Evolutionary conservation across 2,888 invertebrate species (phyloP), one percentile per base, ranked within the genome.

Genomic region (Dromius quadrimaculatus): DNA sequence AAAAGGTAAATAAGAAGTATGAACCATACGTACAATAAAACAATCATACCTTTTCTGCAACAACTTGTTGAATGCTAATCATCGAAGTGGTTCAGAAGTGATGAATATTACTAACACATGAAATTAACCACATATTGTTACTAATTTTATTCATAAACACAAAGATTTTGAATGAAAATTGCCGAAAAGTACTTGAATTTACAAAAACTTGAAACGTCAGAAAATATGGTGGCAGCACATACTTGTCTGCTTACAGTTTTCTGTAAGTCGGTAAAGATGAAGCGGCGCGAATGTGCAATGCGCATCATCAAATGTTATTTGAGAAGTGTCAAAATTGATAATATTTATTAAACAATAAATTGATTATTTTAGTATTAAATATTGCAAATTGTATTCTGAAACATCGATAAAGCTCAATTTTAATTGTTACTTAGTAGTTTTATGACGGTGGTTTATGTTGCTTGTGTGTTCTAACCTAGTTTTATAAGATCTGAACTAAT

Each of bases 401-500:
- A n/a, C n/a, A n/a, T n/a, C n/a, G n/a, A n/a, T n/a, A n/a, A n/a
- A n/a, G n/a, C n/a, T n/a, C n/a, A n/a, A n/a, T n/a, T n/a, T n/a
- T n/a, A n/a, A n/a, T n/a, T n/a, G n/a, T n/a, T n/a, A n/a, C n/a
- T n/a, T n/a, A n/a, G n/a, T n/a, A n/a, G n/a, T n/a, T n/a, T n/a
- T n/a, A n/a, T n/a, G n/a, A n/a, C n/a, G 50, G 50, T 54, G 0
- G 8, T 28, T 54, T 28, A n/a, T 54, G 23, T 54, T 54, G 50
- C 28, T 54, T 54, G 23, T 15, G 17, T 15, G 28, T 15, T 54
- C 50, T 54, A 54, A 54, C 50, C 50, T 54, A 54, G 15, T 54
- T 54, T 54, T 54, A 13, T 54, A 54, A 54, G 28, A 15, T 54
- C 47, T 15, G 28, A 28, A 54, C 50, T 54, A 54, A 54, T 28